Evolutionary conservation across 1,140 invertebrate genomes (phyloP), one percentile per base, ranked within the genome.

Genomic region (Mylabris phalerata): DNA sequence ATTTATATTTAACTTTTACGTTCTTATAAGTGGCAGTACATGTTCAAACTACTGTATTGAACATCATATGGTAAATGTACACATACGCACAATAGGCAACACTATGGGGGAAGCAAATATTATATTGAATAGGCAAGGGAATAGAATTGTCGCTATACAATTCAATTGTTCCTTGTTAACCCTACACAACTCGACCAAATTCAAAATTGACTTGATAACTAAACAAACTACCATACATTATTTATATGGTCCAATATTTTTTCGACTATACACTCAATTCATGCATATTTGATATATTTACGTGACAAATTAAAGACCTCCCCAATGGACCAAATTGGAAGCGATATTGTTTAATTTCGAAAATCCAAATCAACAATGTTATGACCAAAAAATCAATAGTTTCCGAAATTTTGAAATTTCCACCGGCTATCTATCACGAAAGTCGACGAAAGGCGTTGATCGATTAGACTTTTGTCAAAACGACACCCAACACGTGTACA

Each of bases 251-350:
- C 55, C 11, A 58, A 54, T 63, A 55, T 61, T 46, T 49, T 55
- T 60, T 55, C 66, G 19, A 55, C 62, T 65, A 65, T 70, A 68
- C 57, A 65, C 51, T 63, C 66, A 63, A 64, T 69, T 67, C 67
- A 69, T 71, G 69, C 68, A 71, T 72, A 71, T 71, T 72, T 72
- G 69, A 72, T 71, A 69, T 69, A 71, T 72, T 72, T 72, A 69
- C 67, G 71, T 67, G 71, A 71, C 71, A 71, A 72, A 72, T 71
- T 63, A 68, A 67, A 61, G 60, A 61, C 51, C 56, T 47, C 62
- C 62, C 66, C 62, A 48, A 43, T 56, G 43, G 48, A 60, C 51
- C 42, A 55, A 65, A 70, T 67, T 65, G 63, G 55, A 59, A 67
- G 55, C 62, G 63, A 69, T 70, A 66, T 67, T 67, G 68, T 67